Conservation (phyloP, 1,140 invertebrate species). For the Drosophila athabasca region DNA sequence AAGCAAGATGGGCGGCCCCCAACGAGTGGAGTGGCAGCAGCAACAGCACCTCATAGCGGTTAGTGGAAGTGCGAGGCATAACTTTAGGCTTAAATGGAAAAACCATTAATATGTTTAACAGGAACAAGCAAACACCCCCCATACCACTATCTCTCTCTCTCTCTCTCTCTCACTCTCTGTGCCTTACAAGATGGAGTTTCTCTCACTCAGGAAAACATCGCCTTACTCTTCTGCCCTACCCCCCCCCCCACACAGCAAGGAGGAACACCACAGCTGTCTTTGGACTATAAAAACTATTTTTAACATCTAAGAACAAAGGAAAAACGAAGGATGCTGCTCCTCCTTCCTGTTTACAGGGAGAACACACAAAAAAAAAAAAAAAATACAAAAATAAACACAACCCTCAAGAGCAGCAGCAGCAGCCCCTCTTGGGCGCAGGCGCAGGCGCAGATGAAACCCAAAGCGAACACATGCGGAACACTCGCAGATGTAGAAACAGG, state of each 20-base stretch:
- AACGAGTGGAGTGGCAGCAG: not conserved
- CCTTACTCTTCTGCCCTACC: too few relatives aligned
- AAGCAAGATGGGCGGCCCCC: slow-evolving; percentile 9
- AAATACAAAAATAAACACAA: slow-evolving; percentile 46
- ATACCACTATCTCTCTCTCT: too few relatives aligned
- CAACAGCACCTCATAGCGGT: too few relatives aligned
- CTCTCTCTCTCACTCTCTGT: too few relatives aligned
- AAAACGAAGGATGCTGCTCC: not conserved
- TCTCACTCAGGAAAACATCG: too few relatives aligned
- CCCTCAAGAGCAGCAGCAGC: slow-evolving; percentile 4
- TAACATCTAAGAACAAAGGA: not conserved
- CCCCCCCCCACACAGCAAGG: too few relatives aligned
- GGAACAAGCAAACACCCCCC: not conserved
- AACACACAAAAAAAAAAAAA: too few relatives aligned
- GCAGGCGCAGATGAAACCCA: slow-evolving; percentile 27
- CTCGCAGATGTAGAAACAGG: slow-evolving; percentile 25
- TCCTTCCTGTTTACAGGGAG: slow-evolving; percentile 46
- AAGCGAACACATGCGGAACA: too few relatives aligned
- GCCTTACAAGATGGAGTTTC: too few relatives aligned
- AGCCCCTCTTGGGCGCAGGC: slow-evolving; percentile 2
- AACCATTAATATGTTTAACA: slow-evolving; percentile 3
- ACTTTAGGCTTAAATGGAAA: slow-evolving; percentile 66
- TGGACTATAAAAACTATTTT: slow-evolving; percentile 1
- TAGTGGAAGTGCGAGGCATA: slow-evolving; percentile 46
- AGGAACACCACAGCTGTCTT: slow-evolving; percentile 12